Conservation (phyloP, 2,113 vertebrate genomes). For the Zingel zingel region DNA sequence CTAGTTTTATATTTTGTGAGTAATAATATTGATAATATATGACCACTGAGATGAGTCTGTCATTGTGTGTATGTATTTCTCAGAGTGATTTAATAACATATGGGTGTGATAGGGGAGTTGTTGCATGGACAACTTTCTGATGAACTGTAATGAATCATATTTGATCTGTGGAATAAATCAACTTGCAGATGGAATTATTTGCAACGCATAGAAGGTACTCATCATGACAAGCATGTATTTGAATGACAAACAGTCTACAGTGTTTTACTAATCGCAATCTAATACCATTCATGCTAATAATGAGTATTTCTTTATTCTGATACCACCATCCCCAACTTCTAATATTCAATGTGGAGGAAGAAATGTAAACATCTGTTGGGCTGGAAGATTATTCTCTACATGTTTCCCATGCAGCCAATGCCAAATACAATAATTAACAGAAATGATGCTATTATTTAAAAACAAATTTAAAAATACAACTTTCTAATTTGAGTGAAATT, state of each 20-base stretch:
- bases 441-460: not conserved
- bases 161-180: slow-evolving; percentile 73
- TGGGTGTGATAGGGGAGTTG: slow-evolving; percentile 57
- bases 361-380: not conserved
- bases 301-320: not conserved
- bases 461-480: not conserved
- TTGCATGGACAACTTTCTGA: slow-evolving; percentile 66
- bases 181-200: slow-evolving; percentile 42
- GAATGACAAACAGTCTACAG: not conserved
- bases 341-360: not conserved
- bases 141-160: slow-evolving; percentile 59
- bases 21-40: slow-evolving; percentile 67
- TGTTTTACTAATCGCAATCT: not conserved
- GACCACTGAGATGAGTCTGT: slow-evolving; percentile 52
- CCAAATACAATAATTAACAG: not conserved
- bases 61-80: slow-evolving; percentile 59
- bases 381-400: not conserved
- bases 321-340: not conserved
- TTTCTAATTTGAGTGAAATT: not conserved
- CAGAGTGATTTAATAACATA: slow-evolving; percentile 48
- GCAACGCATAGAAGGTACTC: not conserved
- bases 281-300: not conserved
- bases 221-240: not conserved
- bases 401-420: not conserved
- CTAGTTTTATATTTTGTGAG: slow-evolving; percentile 78